Base-by-base conservation (phyloP, 2,797 vertebrate genomes). In the Rhabdophis nuchalis region DNA sequence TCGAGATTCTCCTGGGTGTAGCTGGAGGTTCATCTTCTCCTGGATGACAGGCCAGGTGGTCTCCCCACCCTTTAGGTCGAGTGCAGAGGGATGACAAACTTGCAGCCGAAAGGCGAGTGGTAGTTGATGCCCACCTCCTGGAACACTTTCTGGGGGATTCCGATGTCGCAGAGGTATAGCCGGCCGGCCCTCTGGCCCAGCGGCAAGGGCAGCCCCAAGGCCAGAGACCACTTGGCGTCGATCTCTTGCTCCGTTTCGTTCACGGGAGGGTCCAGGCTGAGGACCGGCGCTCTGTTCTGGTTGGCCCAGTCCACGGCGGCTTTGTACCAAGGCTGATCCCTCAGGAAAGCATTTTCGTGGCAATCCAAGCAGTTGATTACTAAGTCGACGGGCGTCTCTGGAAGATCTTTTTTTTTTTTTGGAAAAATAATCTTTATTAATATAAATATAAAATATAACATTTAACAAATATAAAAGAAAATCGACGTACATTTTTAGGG, bases 291-390 rank as follows among this genome's bases (percentile, higher is more conserved):
- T 61, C 99, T 97, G 97, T 99, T 99, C 97, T 98, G 98, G 96
- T 99, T 99, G 54, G 99, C 99, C 99, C 99, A 99, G 96, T 99
- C 98, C 54, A 99, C 99, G 0, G 99, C 99, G 0, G 98, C 98
- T 94, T 98, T 98, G 97, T 99, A 99, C 99, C 99, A 99, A 0
- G 98, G 99, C 97, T 99, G 99, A 94, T 99, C 99, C 95, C 99
- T 97, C 96, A 99, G 97, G 94, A 99, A 99, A 96, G 98, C 98
- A 72, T 99, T 99, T 95, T 99, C 99, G 0, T 99, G 99, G 95
- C 99, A 99, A 97, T 99, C 99, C 96, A 99, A 97, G 97, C 99
- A 99, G 98, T 99, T 99, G 95, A 99, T 99, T 94, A 99, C 99
- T 25, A 99, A 97, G 97, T 99, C 99, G 60, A 99, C 99, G 0